Evolutionary conservation across 2,888 invertebrate genomes (phyloP).

Genomic region (Pollenia amentaria): DNA sequence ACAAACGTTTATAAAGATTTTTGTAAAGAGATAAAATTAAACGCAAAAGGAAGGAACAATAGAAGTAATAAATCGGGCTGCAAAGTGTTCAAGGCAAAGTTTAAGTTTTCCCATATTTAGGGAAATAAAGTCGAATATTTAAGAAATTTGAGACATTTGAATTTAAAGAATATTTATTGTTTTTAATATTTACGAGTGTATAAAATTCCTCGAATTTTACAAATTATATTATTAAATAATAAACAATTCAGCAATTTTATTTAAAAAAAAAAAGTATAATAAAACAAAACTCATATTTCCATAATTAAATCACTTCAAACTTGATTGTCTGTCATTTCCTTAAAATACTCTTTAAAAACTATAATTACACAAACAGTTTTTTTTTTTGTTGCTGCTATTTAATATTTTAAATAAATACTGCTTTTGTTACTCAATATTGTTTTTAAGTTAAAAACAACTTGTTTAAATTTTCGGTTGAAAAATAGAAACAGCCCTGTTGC

Average conservation of each 20-base stretch:
- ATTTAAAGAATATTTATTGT: not conserved
- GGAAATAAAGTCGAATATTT: not conserved
- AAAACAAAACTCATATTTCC: not conserved
- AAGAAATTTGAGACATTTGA: not conserved
- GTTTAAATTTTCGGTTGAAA: not conserved
- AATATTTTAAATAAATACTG: not conserved
- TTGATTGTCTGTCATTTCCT: conserved; percentile 38
- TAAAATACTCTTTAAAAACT: conserved; percentile 17
- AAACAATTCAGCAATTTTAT: conserved; percentile 30
- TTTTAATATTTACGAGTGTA: not conserved
- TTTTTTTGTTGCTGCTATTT: not conserved
- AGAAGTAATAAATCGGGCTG: not conserved
- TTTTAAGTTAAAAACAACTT: not conserved
- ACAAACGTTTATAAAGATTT: not conserved
- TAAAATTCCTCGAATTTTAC: conserved; percentile 43
- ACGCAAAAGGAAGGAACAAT: not conserved
- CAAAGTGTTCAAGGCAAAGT: conserved; percentile 12
- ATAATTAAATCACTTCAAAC: conserved; percentile 10
- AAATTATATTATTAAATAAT: conserved; percentile 31
- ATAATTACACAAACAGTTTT: not conserved
- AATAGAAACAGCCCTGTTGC: not conserved
- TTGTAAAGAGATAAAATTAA: conserved; percentile 32
- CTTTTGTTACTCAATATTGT: not conserved
- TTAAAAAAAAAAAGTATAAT: conserved; percentile 6
- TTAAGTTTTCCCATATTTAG: not conserved